Conservation (phyloP, 2,113 vertebrate genomes). For the Rhinolophus sinicus region DNA sequence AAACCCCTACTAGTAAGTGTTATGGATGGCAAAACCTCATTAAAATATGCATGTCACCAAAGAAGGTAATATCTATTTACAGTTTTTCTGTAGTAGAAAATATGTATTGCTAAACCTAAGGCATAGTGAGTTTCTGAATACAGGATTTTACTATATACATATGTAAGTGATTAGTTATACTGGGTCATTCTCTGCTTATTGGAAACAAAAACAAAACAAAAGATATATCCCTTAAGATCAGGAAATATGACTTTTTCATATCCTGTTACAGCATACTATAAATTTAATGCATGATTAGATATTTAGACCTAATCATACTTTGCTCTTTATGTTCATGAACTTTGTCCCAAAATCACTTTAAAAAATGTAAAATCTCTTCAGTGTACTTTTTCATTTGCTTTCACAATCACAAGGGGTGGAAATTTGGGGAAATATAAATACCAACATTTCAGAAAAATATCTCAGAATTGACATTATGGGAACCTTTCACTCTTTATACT, state of each 20-base stretch:
- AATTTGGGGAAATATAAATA: constrained; percentile 49
- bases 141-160: neutral
- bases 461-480: constrained; percentile 48
- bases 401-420: neutral
- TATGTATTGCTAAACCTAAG: neutral
- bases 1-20: neutral
- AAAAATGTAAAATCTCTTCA: neutral
- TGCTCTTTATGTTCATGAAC: neutral
- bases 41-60: neutral
- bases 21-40: neutral
- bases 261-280: neutral
- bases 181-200: neutral
- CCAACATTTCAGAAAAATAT: constrained; percentile 53
- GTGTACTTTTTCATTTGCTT: neutral
- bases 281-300: neutral
- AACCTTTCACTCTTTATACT: neutral
- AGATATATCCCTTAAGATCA: neutral
- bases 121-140: neutral
- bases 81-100: neutral
- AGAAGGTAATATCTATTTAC: neutral
- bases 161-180: neutral
- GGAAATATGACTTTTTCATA: constrained; percentile 15
- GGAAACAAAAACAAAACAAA: constrained; percentile 32
- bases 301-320: neutral
- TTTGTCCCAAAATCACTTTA: constrained; percentile 7